These are phyloP conservation scores for Radopholus similis DNA, from an alignment of 1,140 invertebrate genomes.

Conservation along the genomic window DNA sequence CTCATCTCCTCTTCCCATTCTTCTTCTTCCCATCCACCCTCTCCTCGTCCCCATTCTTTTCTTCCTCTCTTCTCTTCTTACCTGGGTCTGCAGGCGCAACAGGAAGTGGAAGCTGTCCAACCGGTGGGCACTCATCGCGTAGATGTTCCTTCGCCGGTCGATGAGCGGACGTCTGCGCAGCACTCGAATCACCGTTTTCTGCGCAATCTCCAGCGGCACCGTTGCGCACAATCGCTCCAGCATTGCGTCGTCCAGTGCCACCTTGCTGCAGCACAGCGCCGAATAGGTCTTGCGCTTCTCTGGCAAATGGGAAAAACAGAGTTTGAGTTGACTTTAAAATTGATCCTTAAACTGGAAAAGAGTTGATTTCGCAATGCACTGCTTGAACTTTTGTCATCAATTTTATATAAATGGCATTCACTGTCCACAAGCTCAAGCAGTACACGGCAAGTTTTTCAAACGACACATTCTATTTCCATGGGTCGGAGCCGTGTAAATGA, in stretches of 20 bases:
- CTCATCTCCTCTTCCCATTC: no score
- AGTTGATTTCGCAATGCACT: no score
- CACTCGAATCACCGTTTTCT: constrained; percentile 55
- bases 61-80: no score
- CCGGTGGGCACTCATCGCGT: constrained; percentile 31
- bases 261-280: constrained; percentile 50
- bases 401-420: no score
- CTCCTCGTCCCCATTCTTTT: no score
- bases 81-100: constrained; percentile 1
- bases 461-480: no score
- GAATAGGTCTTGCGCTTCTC: constrained; percentile 57
- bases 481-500: no score
- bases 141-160: constrained; percentile 50
- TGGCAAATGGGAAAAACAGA: constrained; percentile 12
- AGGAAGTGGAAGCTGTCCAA: constrained; percentile 49
- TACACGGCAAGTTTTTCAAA: no score
- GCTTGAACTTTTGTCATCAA: background rate
- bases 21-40: no score
- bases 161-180: constrained; percentile 53
- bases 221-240: constrained; percentile 28
- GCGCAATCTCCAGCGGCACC: constrained; percentile 48
- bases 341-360: no score
- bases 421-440: no score
- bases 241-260: constrained; percentile 27
- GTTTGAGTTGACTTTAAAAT: background rate